Percentiles rank a stretch among this genome's conserved stretches.
These are phyloP conservation scores for Mesodorylaimus sp. DNA, from an alignment of 2,888 invertebrate species.

Conservation along the genomic window DNA sequence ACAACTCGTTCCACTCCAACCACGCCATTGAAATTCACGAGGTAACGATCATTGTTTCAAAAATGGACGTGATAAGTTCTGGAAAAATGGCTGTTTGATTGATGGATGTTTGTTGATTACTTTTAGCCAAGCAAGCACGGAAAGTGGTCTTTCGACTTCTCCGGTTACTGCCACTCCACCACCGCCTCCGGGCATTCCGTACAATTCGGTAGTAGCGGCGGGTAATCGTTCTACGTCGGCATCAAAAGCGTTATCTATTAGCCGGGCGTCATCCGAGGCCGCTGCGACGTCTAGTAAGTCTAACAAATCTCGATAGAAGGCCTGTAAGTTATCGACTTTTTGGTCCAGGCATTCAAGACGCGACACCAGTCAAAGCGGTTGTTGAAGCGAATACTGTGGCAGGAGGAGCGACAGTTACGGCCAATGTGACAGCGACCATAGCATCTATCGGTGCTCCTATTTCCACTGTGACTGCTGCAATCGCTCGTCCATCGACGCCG, in stretches of 20 bases:
- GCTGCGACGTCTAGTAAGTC: too few relatives aligned
- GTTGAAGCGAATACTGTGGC: too few relatives aligned
- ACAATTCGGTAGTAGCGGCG: constrained; percentile 8
- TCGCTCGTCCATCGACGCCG: too few relatives aligned
- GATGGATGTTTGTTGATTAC: not conserved
- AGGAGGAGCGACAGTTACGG: too few relatives aligned
- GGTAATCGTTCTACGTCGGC: not conserved
- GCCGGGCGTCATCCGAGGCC: not conserved
- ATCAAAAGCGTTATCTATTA: not conserved
- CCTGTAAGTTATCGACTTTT: too few relatives aligned
- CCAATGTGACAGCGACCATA: too few relatives aligned
- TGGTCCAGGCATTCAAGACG: too few relatives aligned
- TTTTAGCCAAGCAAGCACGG: constrained; percentile 7
- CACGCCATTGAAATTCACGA: constrained; percentile 7
- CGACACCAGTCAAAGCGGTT: too few relatives aligned
- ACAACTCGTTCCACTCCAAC: constrained; percentile 9
- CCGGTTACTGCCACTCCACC: constrained; percentile 44
- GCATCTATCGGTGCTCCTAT: too few relatives aligned
- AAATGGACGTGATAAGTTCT: not conserved
- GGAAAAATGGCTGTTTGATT: not conserved
- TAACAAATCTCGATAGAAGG: too few relatives aligned
- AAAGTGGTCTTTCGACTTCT: constrained; percentile 53
- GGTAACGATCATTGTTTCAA: not conserved
- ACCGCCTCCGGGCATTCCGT: constrained; percentile 6
- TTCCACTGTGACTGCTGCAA: too few relatives aligned